Percentiles rank a stretch among this genome's conserved stretches.
Evolutionary conservation across 2,888 invertebrate species (phyloP).

Genomic region (Myopa testacea): DNA sequence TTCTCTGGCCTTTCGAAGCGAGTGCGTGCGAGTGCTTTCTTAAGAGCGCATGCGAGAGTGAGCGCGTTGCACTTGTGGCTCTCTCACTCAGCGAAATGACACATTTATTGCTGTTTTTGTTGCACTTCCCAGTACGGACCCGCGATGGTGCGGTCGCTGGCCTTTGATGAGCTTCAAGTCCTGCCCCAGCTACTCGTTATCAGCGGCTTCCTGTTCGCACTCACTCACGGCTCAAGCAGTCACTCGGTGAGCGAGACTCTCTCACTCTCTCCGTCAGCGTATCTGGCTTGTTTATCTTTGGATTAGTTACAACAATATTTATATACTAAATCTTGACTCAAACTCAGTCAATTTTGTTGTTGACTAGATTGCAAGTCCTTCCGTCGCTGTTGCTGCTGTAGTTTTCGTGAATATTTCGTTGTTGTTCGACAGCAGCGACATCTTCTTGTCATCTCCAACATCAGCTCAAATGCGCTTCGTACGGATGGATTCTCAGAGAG

Average conservation of each 20-base stretch:
- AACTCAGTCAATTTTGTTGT: slow-evolving; percentile 1
- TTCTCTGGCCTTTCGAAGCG: neutral
- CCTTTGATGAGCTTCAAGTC: slow-evolving; percentile 13
- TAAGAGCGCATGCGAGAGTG: neutral
- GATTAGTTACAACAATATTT: slow-evolving; percentile 63
- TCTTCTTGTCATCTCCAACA: slow-evolving; percentile 19
- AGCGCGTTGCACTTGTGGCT: neutral
- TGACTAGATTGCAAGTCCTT: neutral
- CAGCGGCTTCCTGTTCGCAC: neutral
- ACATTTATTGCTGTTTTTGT: neutral
- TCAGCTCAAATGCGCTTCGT: no score
- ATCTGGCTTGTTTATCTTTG: slow-evolving; percentile 53
- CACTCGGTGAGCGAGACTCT: neutral
- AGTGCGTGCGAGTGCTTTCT: neutral
- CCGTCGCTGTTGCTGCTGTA: neutral
- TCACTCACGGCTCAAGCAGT: neutral
- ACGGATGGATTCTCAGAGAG: no score
- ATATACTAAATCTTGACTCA: slow-evolving; percentile 43
- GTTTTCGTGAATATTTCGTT: neutral
- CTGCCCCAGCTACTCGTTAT: neutral
- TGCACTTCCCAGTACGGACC: neutral
- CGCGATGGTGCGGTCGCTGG: slow-evolving; percentile 21
- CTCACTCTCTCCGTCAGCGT: neutral
- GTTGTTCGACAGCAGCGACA: slow-evolving; percentile 11
- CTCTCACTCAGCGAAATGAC: neutral